These are phyloP conservation scores for Plotosus lineatus DNA, from an alignment of 2,113 vertebrate species.

Conservation along the genomic window DNA sequence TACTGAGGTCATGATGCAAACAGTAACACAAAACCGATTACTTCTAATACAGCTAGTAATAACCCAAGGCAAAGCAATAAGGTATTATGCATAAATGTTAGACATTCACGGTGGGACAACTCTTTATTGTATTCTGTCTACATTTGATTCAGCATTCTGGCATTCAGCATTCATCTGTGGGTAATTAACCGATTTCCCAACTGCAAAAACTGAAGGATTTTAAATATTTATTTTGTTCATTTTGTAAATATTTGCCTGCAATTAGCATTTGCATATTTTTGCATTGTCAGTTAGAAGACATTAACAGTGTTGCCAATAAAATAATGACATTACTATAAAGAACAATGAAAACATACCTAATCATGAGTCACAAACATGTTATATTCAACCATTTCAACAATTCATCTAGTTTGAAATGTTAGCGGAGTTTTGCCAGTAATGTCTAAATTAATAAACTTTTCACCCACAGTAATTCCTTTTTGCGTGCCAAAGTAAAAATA, in stretches of 20 bases:
- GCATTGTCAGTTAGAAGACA: background rate
- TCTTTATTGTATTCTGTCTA: background rate
- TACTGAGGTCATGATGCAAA: conserved; percentile 8
- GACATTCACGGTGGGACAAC: background rate
- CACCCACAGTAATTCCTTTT: conserved; percentile 8
- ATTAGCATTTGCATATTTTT: background rate
- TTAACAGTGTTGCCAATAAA: conserved; percentile 20
- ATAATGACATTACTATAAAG: conserved; percentile 11
- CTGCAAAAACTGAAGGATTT: background rate
- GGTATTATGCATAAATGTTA: background rate
- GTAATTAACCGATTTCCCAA: conserved; percentile 1
- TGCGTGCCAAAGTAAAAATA: conserved; percentile 5
- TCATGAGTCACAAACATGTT: conserved; percentile 17
- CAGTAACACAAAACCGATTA: conserved; percentile 32
- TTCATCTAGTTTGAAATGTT: conserved; percentile 8
- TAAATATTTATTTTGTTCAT: conserved; percentile 26
- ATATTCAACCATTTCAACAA: background rate
- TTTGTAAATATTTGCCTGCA: conserved; percentile 33
- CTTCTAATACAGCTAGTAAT: conserved; percentile 19
- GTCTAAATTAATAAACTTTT: conserved; percentile 19
- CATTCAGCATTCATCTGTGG: background rate
- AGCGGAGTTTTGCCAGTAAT: background rate
- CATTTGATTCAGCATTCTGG: background rate
- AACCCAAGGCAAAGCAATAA: background rate
- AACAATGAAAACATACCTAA: conserved; percentile 20